These are phyloP conservation scores for Seriola aureovittata DNA, from an alignment of 2,113 vertebrate species.

Conservation along the genomic window DNA sequence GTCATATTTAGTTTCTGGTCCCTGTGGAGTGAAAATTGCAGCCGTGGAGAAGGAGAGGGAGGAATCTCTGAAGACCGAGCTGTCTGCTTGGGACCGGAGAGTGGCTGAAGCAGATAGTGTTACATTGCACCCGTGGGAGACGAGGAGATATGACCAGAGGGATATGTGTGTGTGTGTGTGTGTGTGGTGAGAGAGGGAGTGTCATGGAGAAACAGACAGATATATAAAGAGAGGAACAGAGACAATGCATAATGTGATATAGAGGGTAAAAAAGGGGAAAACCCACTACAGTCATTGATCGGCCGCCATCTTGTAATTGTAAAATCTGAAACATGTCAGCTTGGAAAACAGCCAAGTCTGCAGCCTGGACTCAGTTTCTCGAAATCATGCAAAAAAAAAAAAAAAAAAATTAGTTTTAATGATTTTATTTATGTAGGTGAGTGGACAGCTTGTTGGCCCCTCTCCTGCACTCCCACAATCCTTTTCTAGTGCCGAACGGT, in stretches of 20 bases:
- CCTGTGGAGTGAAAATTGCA: constrained; percentile 65
- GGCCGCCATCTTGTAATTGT: constrained; percentile 2
- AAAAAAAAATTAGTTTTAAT: neutral
- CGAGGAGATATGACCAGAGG: constrained; percentile 69
- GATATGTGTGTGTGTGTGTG: constrained; percentile 37
- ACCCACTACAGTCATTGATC: neutral
- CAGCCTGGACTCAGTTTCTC: neutral
- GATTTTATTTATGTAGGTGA: constrained; percentile 22
- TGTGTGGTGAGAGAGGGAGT: constrained; percentile 4
- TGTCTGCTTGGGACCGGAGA: constrained; percentile 72
- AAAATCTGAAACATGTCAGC: constrained; percentile 13
- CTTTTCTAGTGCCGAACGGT: constrained; percentile 21
- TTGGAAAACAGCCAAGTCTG: neutral
- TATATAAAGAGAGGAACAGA: constrained; percentile 5
- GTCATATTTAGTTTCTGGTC: constrained; percentile 80
- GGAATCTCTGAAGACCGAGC: constrained; percentile 70
- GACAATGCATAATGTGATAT: constrained; percentile 17
- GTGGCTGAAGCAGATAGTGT: constrained; percentile 76
- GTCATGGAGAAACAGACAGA: constrained; percentile 25
- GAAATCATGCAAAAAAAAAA: neutral
- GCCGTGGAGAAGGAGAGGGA: constrained; percentile 50
- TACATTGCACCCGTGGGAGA: constrained; percentile 75
- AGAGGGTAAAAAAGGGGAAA: neutral
- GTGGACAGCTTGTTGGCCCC: constrained; percentile 12
- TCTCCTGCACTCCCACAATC: neutral